Evolutionary conservation across 2,797 vertebrate species (phyloP).

Genomic region (Spatula versicolor): DNA sequence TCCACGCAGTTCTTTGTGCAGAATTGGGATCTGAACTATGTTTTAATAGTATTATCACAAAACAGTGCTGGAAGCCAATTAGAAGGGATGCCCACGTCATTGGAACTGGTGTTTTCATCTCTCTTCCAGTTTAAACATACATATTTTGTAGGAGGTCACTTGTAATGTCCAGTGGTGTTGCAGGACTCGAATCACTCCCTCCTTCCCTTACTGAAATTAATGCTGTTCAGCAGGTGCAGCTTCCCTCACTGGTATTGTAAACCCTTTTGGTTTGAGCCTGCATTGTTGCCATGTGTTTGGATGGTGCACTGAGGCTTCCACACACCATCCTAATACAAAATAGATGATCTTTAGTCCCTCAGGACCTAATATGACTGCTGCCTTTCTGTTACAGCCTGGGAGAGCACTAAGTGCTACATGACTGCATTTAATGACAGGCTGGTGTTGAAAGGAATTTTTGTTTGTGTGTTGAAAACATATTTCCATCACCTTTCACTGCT

Average conservation of each 20-base stretch:
- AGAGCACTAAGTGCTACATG: neutral
- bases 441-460: neutral
- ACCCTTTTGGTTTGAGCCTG: neutral
- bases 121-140: neutral
- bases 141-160: neutral
- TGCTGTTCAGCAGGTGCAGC: neutral
- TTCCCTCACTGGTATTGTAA: neutral
- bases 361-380: neutral
- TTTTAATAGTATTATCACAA: neutral
- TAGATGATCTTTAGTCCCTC: neutral
- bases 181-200: neutral
- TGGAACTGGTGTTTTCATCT: neutral
- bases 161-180: neutral
- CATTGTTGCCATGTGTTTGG: neutral
- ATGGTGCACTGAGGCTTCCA: neutral
- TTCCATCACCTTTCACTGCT: neutral
- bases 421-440: neutral
- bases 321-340: rapidly evolving
- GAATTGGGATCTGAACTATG: neutral
- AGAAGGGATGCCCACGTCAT: neutral
- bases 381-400: neutral
- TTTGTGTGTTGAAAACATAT: neutral
- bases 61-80: neutral
- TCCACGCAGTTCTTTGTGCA: neutral
- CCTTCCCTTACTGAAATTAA: neutral